These are phyloP conservation scores for Hydrolagus colliei DNA, from an alignment of 2,797 vertebrate genomes.

Conservation along the genomic window DNA sequence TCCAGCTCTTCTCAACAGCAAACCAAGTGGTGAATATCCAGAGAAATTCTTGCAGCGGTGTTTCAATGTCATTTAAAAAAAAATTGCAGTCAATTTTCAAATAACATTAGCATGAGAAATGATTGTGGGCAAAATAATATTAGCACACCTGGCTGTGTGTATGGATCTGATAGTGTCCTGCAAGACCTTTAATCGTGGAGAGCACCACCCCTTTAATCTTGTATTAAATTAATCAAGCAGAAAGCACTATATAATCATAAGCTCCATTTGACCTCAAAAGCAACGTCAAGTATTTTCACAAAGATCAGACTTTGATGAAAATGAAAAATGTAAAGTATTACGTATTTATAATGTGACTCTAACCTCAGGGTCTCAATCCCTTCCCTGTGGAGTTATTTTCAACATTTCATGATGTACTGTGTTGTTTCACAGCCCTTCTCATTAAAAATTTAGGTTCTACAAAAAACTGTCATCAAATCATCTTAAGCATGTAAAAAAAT, in stretches of 20 bases:
- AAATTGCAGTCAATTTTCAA: not conserved
- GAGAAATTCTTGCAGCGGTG: not conserved
- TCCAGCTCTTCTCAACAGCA: no score
- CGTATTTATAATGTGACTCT: not conserved
- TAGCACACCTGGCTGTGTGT: no score
- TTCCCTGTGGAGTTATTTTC: not conserved
- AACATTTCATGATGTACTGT: not conserved
- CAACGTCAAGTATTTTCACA: slow-evolving; percentile 12
- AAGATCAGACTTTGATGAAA: no score
- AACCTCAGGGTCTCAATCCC: not conserved
- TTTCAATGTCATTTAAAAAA: not conserved
- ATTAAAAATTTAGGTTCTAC: not conserved
- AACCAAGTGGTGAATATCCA: not conserved
- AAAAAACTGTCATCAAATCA: not conserved
- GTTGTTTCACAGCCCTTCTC: not conserved
- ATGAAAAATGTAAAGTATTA: not conserved
- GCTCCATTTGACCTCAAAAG: not conserved
- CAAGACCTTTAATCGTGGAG: not conserved
- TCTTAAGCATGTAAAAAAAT: not conserved
- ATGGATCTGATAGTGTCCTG: not conserved
- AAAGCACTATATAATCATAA: not conserved
- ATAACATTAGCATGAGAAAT: not conserved
- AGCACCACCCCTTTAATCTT: not conserved
- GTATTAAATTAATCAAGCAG: not conserved
- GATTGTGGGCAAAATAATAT: not conserved